Base-by-base conservation (phyloP, 1,140 invertebrate genomes). In the Drosophila neocordata region DNA sequence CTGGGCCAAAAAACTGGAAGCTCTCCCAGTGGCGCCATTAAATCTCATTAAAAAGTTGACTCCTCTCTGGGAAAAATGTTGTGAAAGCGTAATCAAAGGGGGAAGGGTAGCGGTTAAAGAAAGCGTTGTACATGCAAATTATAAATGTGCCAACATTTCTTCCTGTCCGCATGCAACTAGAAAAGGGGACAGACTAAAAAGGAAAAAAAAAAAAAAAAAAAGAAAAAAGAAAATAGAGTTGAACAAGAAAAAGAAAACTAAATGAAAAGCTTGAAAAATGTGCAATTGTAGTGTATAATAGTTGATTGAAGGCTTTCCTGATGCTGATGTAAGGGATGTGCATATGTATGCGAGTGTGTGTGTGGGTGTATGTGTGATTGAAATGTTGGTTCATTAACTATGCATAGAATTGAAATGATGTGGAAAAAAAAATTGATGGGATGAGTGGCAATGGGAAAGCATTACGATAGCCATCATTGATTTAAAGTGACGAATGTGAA, bases 31-130 rank as follows among this genome's bases (percentile, higher is more conserved):
- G 83, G 82, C 82, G 78, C 82, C 82, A 87, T 85, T 85, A 82
- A 85, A 85, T 85, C 82, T 87, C 78, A 85, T 87, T 85, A 85
- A 78, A 85, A 85, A 85, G 82, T 85, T 85, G 69, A 59, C 69
- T 48, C 52, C 38, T 34, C 27, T 56, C 34, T 31, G 18, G 60
- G 35, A 55, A 55, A 55, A 18, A 20, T 12, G 48, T 52, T 52
- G 27, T 37, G 53, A 61, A 34, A 59, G 56, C 24, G 15, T 13
- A 15, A 8, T 31, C 8, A 15, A 22, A 22, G 6, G 34, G 44
- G 18, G 3, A 0, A 35, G 37, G 9, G 6, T 15, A 15, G 34
- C 56, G n/a, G 15, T 38, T 2, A n/a, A n/a, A 1, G 5, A 15
- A 0, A 2, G 0, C 2, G 1, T 18, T 48, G 41, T 9, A 48